phyloP scores from a whole-genome alignment of 2,113 vertebrate species.

The Chamaea fasciata region DNA sequence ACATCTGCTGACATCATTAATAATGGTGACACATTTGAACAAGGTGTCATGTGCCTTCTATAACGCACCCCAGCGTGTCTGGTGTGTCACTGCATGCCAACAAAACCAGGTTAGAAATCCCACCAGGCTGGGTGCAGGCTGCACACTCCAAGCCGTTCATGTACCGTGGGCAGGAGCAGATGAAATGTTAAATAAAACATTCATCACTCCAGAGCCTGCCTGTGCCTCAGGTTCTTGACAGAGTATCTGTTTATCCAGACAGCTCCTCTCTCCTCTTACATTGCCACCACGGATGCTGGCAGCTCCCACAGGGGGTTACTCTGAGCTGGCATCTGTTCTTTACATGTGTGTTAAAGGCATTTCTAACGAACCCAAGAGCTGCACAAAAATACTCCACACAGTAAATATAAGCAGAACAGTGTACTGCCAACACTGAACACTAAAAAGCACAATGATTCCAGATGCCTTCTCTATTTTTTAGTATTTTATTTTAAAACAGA shows the following conservation, averaged over 20 bases:
- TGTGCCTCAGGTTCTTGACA: conserved; percentile 12
- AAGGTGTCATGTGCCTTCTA: not conserved
- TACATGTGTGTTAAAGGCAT: not conserved
- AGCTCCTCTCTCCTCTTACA: conserved; percentile 24
- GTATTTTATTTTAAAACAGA: not conserved
- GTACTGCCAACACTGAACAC: not conserved
- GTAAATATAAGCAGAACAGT: not conserved
- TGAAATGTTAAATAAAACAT: conserved; percentile 51
- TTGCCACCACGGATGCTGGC: not conserved
- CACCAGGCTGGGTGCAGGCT: not conserved
- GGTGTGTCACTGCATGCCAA: not conserved
- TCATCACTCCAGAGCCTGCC: not conserved
- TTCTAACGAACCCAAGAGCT: not conserved
- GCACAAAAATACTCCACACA: not conserved
- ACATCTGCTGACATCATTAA: not conserved
- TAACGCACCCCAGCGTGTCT: not conserved
- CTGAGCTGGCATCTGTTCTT: not conserved
- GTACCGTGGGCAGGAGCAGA: not conserved
- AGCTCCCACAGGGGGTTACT: not conserved
- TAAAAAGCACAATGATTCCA: not conserved
- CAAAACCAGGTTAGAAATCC: not conserved
- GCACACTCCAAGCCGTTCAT: not conserved
- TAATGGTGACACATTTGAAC: not conserved
- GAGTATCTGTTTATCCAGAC: conserved; percentile 17
- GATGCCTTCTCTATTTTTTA: not conserved